These are phyloP conservation scores for Siniperca undulata DNA, from an alignment of 2,797 vertebrate species.

Conservation along the genomic window DNA sequence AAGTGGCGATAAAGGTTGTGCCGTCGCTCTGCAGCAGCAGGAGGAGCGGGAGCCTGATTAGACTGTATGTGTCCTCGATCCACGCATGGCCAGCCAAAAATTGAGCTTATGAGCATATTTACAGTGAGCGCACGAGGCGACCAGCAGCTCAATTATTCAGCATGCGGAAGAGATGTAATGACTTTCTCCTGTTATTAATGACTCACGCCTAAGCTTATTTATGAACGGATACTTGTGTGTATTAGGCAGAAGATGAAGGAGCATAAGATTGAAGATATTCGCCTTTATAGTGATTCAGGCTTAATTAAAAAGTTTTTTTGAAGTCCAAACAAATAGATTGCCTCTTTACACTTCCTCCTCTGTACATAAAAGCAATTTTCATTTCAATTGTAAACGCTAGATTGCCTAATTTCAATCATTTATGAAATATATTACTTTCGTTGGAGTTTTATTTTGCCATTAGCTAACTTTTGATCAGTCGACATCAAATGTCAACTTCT, in stretches of 20 bases:
- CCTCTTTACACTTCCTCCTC: slow-evolving; percentile 35
- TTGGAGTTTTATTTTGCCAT: slow-evolving; percentile 9
- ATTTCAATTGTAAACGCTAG: slow-evolving; percentile 43
- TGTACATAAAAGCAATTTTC: slow-evolving; percentile 49
- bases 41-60: slow-evolving; percentile 40
- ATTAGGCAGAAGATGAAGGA: slow-evolving; percentile 72
- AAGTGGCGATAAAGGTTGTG: slow-evolving; percentile 29
- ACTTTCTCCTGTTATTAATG: slow-evolving; percentile 84
- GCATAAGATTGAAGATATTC: slow-evolving; percentile 62
- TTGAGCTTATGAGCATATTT: slow-evolving; percentile 69
- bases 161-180: slow-evolving; percentile 77
- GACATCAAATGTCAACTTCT: slow-evolving; percentile 22
- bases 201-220: slow-evolving; percentile 74
- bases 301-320: slow-evolving; percentile 74
- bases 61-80: slow-evolving; percentile 28
- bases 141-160: slow-evolving; percentile 81
- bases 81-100: slow-evolving; percentile 27
- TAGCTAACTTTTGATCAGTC: slow-evolving; percentile 34
- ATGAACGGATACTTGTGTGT: slow-evolving; percentile 76
- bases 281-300: slow-evolving; percentile 56
- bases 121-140: slow-evolving; percentile 65
- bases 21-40: slow-evolving; percentile 13
- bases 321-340: slow-evolving; percentile 68
- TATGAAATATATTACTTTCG: slow-evolving; percentile 31
- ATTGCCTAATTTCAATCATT: slow-evolving; percentile 54